These are phyloP conservation scores for Liasis olivaceus DNA, from an alignment of 2,797 vertebrate species.

Conservation along the genomic window DNA sequence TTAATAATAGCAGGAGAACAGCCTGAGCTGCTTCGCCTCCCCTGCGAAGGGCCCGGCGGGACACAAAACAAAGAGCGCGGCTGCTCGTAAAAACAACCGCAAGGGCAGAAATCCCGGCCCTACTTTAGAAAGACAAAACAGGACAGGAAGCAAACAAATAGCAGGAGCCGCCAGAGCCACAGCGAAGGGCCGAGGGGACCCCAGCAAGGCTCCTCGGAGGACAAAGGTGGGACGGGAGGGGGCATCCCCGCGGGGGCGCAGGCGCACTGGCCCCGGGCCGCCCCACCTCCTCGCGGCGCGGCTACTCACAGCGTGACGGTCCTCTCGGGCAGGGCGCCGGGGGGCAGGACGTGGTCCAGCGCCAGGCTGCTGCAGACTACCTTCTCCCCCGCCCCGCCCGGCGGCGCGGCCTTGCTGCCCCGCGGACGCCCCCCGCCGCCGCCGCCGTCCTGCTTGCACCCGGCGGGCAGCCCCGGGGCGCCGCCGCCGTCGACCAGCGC, in stretches of 20 bases:
- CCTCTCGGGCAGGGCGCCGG: slow-evolving; percentile 86
- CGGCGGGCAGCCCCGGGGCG: slow-evolving; percentile 70
- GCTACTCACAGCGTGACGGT: slow-evolving; percentile 93
- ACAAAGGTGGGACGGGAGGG: neutral
- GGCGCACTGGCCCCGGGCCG: neutral
- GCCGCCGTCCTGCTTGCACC: slow-evolving; percentile 82
- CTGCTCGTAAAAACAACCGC: too few species aligned
- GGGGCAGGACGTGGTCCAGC: slow-evolving; percentile 82
- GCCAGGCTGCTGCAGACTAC: slow-evolving; percentile 93
- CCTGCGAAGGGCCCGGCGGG: too few species aligned
- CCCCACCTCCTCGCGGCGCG: too few species aligned
- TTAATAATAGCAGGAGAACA: too few species aligned
- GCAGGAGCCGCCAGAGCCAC: too few species aligned
- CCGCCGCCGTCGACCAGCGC: slow-evolving; percentile 42
- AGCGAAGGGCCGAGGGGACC: too few species aligned
- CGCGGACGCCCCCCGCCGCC: slow-evolving; percentile 69
- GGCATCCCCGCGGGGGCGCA: neutral
- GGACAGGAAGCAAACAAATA: too few species aligned
- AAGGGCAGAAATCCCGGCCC: too few species aligned
- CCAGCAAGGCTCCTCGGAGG: neutral
- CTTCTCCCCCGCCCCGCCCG: slow-evolving; percentile 72
- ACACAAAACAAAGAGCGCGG: too few species aligned
- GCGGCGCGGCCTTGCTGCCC: slow-evolving; percentile 65
- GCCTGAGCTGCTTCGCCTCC: too few species aligned
- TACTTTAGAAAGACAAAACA: too few species aligned